Evolutionary conservation across 2,797 vertebrate genomes (phyloP).

Genomic region (Labroides dimidiatus): DNA sequence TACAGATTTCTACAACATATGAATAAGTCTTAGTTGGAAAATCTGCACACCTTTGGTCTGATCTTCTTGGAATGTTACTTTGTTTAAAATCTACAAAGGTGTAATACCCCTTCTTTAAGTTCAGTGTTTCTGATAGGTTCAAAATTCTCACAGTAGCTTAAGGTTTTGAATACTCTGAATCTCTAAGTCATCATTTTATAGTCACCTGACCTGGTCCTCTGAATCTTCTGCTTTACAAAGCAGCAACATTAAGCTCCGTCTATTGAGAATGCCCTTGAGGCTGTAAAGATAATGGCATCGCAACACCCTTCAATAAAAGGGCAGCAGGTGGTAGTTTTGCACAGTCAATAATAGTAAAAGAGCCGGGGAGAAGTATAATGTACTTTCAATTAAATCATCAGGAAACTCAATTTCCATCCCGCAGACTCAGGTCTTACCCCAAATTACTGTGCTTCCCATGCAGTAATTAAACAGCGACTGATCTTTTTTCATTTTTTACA

Average conservation of each 20-base stretch:
- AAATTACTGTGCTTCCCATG: constrained; percentile 47
- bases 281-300: constrained; percentile 33
- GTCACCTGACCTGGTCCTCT: constrained; percentile 49
- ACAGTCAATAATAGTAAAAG: constrained; percentile 26
- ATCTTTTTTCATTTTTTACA: constrained; percentile 23
- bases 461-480: constrained; percentile 66
- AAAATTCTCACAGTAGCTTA: no score
- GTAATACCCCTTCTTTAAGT: no score
- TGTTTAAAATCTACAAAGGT: no score
- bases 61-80: no score
- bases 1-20: no score
- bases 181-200: constrained; percentile 18
- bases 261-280: constrained; percentile 31
- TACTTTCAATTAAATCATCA: constrained; percentile 56
- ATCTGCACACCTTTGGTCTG: no score
- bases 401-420: constrained; percentile 58
- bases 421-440: constrained; percentile 52
- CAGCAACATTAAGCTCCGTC: constrained; percentile 32
- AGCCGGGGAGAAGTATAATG: constrained; percentile 46
- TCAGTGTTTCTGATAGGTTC: no score
- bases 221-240: constrained; percentile 29
- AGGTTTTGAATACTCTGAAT: constrained; percentile 26
- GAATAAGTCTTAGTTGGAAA: no score
- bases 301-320: constrained; percentile 32
- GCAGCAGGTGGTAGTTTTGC: constrained; percentile 34